Base-by-base conservation (phyloP, 2,888 invertebrate species). In the Parnassius glacialis region DNA sequence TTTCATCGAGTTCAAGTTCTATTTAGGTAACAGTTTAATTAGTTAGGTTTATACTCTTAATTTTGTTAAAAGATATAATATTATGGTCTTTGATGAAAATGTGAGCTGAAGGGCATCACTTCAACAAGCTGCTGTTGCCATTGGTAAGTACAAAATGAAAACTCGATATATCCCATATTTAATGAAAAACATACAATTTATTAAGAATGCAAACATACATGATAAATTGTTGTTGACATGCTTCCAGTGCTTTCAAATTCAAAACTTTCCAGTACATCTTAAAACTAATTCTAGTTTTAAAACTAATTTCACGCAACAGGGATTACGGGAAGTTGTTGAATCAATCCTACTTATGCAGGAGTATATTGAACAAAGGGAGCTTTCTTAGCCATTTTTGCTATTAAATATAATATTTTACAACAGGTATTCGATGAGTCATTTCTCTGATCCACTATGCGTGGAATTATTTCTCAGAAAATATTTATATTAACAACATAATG, bases 241-340 rank as follows among this genome's bases (percentile, higher is more conserved):
- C 3, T 25, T 25, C 25, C 25, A 25, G 16, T 50, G 50, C 16
- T 10, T 53, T 53, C 16, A 10, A 53, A 53, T 53, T 53, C 50
- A 50, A 50, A 16, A 10, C 9, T 34, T 52, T 7, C 9, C n/a
- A 10, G 34, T 52, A 41, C 2, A 2, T 41, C 12, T 25, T 25
- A 25, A 52, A 52, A 52, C 41, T 59, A 59, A 59, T 50, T 43
- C 47, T 2, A 57, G 57, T 57, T 61, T 16, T 13, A 61, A 57
- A 61, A 52, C 47, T 57, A 52, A 57, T 57, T 57, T 56, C 51
- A 51, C 61, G 61, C 52, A 41, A 47, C 42, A 52, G 45, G 12
- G 41, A 56, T 16, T 47, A 16, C 44, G n/a, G n/a, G 10, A 48
- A 61, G 47, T 52, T 56, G n/a, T 9, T 16, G n/a, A 47, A 57